These are phyloP conservation scores for Drosophila niveifrons DNA, from an alignment of 2,888 invertebrate genomes.

Conservation along the genomic window DNA sequence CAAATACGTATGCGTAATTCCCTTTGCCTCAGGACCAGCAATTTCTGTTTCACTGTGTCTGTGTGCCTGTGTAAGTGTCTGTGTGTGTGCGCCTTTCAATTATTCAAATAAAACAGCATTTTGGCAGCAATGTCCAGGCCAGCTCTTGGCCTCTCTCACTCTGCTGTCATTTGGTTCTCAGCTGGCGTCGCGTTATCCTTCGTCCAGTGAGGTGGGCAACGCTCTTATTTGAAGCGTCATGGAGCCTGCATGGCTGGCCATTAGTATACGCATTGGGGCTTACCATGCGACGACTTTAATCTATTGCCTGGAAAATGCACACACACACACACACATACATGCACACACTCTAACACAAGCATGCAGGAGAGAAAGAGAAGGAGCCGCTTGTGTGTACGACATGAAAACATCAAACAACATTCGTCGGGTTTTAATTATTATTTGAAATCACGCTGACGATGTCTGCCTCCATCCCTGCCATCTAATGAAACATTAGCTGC, in stretches of 20 bases:
- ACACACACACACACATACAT: conserved; percentile 7
- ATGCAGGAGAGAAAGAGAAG: background rate
- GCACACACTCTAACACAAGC: background rate
- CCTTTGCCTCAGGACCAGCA: conserved; percentile 56
- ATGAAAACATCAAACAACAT: conserved; percentile 70
- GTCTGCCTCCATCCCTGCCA: conserved; percentile 37
- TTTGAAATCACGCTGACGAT: conserved; percentile 63
- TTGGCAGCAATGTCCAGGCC: conserved; percentile 47
- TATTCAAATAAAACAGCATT: conserved; percentile 76
- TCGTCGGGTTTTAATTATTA: conserved; percentile 71
- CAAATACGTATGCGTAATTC: conserved; percentile 82
- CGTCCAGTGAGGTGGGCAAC: conserved; percentile 30
- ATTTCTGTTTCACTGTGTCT: conserved; percentile 7
- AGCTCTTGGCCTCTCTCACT: conserved; percentile 4
- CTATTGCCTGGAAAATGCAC: conserved; percentile 50
- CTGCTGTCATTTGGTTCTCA: conserved; percentile 37
- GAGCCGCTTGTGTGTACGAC: conserved; percentile 36
- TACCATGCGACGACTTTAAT: conserved; percentile 58
- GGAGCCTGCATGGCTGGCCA: conserved; percentile 41
- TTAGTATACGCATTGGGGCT: conserved; percentile 59
- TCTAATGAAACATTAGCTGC: conserved; percentile 69
- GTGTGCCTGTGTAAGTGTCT: conserved; percentile 13
- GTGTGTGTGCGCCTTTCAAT: conserved; percentile 63
- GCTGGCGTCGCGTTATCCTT: conserved; percentile 42
- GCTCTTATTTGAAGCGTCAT: conserved; percentile 58